phyloP scores from a whole-genome alignment of 2,797 vertebrate species.

The Galaxias olidus region DNA sequence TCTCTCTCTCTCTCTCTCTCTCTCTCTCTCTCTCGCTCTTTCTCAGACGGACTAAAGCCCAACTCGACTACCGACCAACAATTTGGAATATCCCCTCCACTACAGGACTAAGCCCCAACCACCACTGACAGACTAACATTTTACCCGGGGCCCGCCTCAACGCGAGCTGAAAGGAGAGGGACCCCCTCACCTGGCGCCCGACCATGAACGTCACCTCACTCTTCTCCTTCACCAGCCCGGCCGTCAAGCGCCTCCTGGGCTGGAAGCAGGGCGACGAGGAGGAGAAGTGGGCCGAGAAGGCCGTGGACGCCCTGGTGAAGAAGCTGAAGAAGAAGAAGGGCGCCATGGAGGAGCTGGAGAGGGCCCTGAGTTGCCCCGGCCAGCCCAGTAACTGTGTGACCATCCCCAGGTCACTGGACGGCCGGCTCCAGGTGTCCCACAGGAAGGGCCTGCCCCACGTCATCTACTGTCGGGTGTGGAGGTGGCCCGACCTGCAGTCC shows the following conservation, averaged over 20 bases:
- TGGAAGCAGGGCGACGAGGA: conserved; percentile 98
- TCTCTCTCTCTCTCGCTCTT: too few species aligned
- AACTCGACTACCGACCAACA: too few species aligned
- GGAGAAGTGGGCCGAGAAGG: conserved; percentile 98
- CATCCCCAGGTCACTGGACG: conserved; percentile 93
- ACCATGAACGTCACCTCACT: conserved; percentile 95
- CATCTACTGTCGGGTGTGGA: conserved; percentile 96
- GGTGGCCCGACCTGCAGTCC: conserved; percentile 96
- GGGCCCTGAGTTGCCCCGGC: conserved; percentile 89
- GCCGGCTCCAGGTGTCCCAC: conserved; percentile 94
- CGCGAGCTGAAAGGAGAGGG: conserved; percentile 47
- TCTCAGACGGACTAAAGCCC: too few species aligned
- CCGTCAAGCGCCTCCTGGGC: conserved; percentile 92
- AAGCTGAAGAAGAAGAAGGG: conserved; percentile 96
- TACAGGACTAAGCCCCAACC: too few species aligned
- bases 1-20: too few species aligned
- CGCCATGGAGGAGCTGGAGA: conserved; percentile 92
- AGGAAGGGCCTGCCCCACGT: conserved; percentile 93
- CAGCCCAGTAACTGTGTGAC: conserved; percentile 96
- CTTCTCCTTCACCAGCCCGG: conserved; percentile 97
- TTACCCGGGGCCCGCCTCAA: too few species aligned
- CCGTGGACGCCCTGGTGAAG: conserved; percentile 91
- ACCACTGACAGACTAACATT: too few species aligned
- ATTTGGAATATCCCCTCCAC: too few species aligned
- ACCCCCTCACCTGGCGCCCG: conserved; percentile 27